Conservation (phyloP, 2,888 invertebrate genomes). For the Drosophila cyrtoloma region DNA sequence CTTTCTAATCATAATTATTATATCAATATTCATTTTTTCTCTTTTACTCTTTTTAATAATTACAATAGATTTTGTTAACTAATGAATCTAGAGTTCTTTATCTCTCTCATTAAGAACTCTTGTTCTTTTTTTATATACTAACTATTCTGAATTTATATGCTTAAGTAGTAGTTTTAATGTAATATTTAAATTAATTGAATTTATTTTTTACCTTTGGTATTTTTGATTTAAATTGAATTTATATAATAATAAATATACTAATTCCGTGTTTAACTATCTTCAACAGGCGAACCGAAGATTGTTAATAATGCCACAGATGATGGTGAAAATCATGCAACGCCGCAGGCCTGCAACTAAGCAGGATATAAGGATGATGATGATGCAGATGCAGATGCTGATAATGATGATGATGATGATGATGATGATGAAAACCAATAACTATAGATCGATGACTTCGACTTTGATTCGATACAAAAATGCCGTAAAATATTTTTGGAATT, state of each 20-base stretch:
- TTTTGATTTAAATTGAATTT: no score
- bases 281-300: conserved; percentile 84
- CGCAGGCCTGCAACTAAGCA: conserved; percentile 83
- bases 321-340: conserved; percentile 79
- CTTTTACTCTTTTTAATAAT: no score
- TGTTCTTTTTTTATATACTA: no score
- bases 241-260: neutral
- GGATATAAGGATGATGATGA: conserved; percentile 13
- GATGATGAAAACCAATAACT: conserved; percentile 53
- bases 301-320: conserved; percentile 76
- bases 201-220: no score
- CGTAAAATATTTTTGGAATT: conserved; percentile 51
- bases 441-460: conserved; percentile 49
- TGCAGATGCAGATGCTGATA: conserved; percentile 21
- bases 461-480: conserved; percentile 50
- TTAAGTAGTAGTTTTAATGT: no score
- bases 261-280: conserved; percentile 1
- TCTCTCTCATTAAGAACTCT: no score
- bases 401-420: conserved; percentile 16
- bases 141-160: no score
- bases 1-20: neutral
- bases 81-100: no score
- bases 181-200: no score
- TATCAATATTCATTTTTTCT: neutral
- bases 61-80: no score